Conservation (phyloP, 2,797 vertebrate species). For the Bucorvus abyssinicus region DNA sequence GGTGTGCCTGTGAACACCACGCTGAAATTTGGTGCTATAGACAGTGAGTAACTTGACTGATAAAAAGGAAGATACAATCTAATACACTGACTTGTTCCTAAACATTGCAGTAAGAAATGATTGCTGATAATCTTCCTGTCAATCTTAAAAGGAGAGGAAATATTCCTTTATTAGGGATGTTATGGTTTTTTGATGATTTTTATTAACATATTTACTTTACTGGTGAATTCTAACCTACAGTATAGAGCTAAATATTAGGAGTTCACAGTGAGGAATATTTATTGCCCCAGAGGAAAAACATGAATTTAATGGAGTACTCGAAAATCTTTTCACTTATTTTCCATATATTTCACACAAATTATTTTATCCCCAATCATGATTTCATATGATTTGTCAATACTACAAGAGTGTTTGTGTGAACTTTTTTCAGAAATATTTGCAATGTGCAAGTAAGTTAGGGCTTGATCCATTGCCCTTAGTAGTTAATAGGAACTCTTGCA, state of each 20-base stretch:
- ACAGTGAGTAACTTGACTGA: not conserved
- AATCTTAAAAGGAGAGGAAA: not conserved
- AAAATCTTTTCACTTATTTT: not conserved
- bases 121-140: not conserved
- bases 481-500: not conserved
- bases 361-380: not conserved
- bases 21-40: not conserved
- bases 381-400: not conserved
- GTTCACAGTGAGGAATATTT: not conserved
- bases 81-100: not conserved
- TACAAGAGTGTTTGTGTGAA: not conserved
- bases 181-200: not conserved
- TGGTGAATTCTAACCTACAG: not conserved
- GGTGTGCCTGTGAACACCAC: not conserved
- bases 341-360: not conserved
- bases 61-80: not conserved
- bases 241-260: not conserved
- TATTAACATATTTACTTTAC: not conserved
- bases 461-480: not conserved
- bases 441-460: not conserved
- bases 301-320: not conserved
- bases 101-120: not conserved
- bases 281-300: not conserved
- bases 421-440: not conserved
- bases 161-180: not conserved